phyloP scores from a whole-genome alignment of 2,797 vertebrate genomes.

The Lacerta viridis region DNA sequence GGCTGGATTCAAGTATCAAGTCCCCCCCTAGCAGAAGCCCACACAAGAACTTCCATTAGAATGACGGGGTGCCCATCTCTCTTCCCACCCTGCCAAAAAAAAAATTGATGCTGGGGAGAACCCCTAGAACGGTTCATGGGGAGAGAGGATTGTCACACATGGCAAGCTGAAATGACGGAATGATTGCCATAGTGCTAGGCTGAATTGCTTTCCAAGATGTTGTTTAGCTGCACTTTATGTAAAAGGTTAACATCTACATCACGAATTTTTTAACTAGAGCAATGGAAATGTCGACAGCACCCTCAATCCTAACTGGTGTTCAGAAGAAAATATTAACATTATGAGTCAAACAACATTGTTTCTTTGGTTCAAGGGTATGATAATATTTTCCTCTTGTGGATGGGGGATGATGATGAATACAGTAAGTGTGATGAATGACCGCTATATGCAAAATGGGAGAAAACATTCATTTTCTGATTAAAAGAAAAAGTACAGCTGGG shows the following conservation, averaged over 20 bases:
- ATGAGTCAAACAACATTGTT: background rate
- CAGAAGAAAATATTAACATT: slow-evolving; percentile 21
- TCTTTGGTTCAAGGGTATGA: slow-evolving; percentile 32
- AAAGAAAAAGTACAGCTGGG: slow-evolving; percentile 11
- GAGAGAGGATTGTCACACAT: no score
- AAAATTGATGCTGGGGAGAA: no score
- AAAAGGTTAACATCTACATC: slow-evolving; percentile 21
- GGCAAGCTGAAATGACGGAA: no score
- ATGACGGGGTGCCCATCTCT: no score
- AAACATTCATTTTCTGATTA: slow-evolving; percentile 53
- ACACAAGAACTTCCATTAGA: no score
- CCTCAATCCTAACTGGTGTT: background rate
- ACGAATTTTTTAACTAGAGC: background rate
- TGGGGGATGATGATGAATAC: slow-evolving; percentile 26
- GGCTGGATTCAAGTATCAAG: no score
- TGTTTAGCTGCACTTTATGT: background rate
- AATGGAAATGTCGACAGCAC: slow-evolving; percentile 40
- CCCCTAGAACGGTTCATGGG: no score
- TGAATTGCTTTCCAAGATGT: background rate
- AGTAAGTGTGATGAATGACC: slow-evolving; percentile 40
- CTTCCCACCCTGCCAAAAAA: no score
- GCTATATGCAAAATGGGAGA: slow-evolving; percentile 33
- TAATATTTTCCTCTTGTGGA: slow-evolving; percentile 18
- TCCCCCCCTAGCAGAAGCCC: no score
- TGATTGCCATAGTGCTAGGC: no score